Base-by-base conservation (phyloP, 2,113 vertebrate genomes). In the Orientallactaga bullata region DNA sequence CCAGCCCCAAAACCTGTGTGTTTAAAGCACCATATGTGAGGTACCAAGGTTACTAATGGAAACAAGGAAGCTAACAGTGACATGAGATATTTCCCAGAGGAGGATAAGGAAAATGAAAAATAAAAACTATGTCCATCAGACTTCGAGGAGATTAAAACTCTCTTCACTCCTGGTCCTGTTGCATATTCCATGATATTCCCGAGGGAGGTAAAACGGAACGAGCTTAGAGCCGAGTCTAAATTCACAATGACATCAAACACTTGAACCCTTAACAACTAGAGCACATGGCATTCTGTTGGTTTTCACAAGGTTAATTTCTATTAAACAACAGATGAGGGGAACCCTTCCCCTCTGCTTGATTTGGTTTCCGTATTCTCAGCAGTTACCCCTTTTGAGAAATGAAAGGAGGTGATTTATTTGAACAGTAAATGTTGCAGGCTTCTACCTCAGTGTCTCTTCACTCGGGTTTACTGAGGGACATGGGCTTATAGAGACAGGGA, bases 51-150 rank as follows among this genome's bases (percentile, higher is more conserved):
- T 42, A 35, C 5, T 66, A 39, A 73, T 12, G 28, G 42, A 51
- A 72, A 30, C 37, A 55, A 66, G 30, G 23, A 80, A 80, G 28
- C 65, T 60, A 80, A 39, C 16, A 60, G 28, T 42, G 6, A 76
- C 69, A 26, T 42, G 69, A 72, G 16, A 77, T 24, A 79, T 84
- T 79, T 71, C 51, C 74, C 51, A 77, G 17, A 85, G 32, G 12
- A 11, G 58, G 89, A 78, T 28, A 92, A 26, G 73, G 63, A 92
- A 93, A 96, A 89, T 81, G 11, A 60, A 21, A 60, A 21, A 5
- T 68, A 51, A 23, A 66, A 30, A 69, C 21, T 69, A 71, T n/a
- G 58, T 37, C 69, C 65, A 24, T 90, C 47, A 58, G 65, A 13
- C 39, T 30, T 72, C 28, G 2, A 63, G 28, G 10, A 87, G 30